Conservation (phyloP, 2,888 invertebrate species). For the Apodemia zela region DNA sequence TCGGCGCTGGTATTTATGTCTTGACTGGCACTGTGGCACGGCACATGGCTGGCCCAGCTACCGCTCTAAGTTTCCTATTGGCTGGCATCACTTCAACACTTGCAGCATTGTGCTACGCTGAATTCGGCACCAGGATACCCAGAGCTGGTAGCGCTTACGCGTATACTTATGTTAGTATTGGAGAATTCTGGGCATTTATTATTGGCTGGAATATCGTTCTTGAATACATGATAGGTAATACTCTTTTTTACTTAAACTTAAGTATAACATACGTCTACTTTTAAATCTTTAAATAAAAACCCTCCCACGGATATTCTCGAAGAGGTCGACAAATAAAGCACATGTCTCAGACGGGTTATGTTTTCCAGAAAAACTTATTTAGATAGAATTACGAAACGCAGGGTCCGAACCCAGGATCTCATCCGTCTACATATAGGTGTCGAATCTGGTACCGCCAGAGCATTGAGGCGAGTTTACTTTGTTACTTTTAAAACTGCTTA, state of each 20-base stretch:
- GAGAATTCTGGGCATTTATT: slow-evolving; percentile 96
- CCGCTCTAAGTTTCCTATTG: slow-evolving; percentile 82
- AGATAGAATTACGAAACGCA: too few relatives aligned
- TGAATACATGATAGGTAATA: slow-evolving; percentile 90
- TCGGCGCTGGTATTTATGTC: slow-evolving; percentile 96
- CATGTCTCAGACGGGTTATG: too few relatives aligned
- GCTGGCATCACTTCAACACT: slow-evolving; percentile 91
- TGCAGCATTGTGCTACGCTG: slow-evolving; percentile 93
- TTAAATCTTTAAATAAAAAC: too few relatives aligned
- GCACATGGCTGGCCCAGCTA: slow-evolving; percentile 91
- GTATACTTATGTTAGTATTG: slow-evolving; percentile 95
- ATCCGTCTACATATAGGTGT: too few relatives aligned
- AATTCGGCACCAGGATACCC: slow-evolving; percentile 92
- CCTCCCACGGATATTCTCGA: too few relatives aligned
- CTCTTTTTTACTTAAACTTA: background rate
- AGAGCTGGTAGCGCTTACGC: slow-evolving; percentile 96
- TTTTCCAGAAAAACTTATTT: slow-evolving; percentile 26
- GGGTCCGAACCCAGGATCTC: too few relatives aligned
- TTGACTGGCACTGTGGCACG: slow-evolving; percentile 92
- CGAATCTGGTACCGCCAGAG: too few relatives aligned
- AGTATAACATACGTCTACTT: too few relatives aligned
- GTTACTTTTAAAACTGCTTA: too few relatives aligned
- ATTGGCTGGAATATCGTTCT: slow-evolving; percentile 97
- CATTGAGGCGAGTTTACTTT: too few relatives aligned
- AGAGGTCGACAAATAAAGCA: too few relatives aligned